Evolutionary conservation across 2,888 invertebrate species (phyloP).

Genomic region (Drosophila ezoana): DNA sequence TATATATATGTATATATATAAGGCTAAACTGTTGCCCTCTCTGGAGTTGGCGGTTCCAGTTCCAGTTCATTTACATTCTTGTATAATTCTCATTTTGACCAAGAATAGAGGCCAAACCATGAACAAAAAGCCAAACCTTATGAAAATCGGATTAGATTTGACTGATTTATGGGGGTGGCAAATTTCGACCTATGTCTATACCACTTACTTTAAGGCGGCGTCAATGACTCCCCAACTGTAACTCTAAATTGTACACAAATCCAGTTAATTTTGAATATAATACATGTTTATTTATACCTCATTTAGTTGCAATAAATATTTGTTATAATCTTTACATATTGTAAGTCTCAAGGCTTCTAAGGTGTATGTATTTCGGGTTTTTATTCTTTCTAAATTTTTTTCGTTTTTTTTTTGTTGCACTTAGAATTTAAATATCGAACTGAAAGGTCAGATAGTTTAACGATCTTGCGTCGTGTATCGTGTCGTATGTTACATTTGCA

Average conservation of each 20-base stretch:
- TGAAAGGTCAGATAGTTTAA: conserved; percentile 16
- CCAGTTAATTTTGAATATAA: conserved; percentile 61
- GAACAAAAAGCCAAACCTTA: too few relatives aligned
- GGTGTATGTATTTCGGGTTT: conserved; percentile 25
- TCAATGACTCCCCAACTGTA: too few relatives aligned
- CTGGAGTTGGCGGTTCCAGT: not conserved
- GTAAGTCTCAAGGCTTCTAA: conserved; percentile 75
- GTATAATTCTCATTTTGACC: not conserved
- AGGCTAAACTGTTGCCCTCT: conserved; percentile 8
- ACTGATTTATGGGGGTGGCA: too few relatives aligned
- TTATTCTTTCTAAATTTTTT: not conserved
- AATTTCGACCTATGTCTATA: too few relatives aligned
- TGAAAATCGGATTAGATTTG: too few relatives aligned
- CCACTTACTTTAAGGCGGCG: too few relatives aligned
- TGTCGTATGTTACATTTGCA: conserved; percentile 60
- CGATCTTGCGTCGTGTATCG: conserved; percentile 4
- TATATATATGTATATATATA: not conserved
- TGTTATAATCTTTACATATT: conserved; percentile 65
- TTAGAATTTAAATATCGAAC: conserved; percentile 52
- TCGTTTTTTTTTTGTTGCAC: conserved; percentile 36
- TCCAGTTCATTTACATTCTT: not conserved
- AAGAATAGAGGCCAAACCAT: too few relatives aligned
- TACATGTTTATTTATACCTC: conserved; percentile 65
- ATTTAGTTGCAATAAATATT: conserved; percentile 72
- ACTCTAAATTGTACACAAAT: not conserved